Evolutionary conservation across 2,797 vertebrate species (phyloP).

Genomic region (Anabas testudineus): DNA sequence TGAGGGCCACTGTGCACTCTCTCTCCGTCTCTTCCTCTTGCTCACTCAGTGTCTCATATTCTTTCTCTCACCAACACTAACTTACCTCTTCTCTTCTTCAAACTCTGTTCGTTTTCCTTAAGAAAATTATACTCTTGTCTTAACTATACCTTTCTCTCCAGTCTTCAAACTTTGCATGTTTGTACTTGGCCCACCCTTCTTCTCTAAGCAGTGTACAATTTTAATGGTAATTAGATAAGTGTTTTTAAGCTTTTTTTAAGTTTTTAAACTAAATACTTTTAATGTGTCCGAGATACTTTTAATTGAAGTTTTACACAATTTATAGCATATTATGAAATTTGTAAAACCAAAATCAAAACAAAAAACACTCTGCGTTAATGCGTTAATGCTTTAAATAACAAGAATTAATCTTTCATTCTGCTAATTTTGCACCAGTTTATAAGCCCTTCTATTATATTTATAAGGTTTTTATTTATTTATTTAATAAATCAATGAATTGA

Average conservation of each 20-base stretch:
- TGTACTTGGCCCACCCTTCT: constrained; percentile 9
- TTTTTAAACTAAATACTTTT: too few relatives aligned
- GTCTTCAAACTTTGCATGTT: constrained; percentile 5
- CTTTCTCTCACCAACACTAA: neutral
- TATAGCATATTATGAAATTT: neutral
- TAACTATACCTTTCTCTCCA: neutral
- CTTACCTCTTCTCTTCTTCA: constrained; percentile 1
- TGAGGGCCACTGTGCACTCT: neutral
- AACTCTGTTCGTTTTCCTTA: too few relatives aligned
- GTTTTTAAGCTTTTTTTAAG: neutral
- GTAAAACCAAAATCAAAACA: too few relatives aligned
- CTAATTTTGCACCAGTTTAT: too few relatives aligned
- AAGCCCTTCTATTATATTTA: too few relatives aligned
- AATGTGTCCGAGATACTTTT: too few relatives aligned
- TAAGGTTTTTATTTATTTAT: too few relatives aligned
- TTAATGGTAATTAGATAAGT: neutral
- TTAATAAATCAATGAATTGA: too few relatives aligned
- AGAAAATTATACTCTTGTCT: neutral
- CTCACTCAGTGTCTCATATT: neutral
- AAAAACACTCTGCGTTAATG: too few relatives aligned
- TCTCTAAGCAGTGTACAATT: constrained; percentile 26
- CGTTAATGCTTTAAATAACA: too few relatives aligned
- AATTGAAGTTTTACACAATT: neutral
- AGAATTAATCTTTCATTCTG: too few relatives aligned
- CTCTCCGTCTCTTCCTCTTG: neutral